Conservation (phyloP, 2,888 invertebrate species). For the Caradrina kadenii region DNA sequence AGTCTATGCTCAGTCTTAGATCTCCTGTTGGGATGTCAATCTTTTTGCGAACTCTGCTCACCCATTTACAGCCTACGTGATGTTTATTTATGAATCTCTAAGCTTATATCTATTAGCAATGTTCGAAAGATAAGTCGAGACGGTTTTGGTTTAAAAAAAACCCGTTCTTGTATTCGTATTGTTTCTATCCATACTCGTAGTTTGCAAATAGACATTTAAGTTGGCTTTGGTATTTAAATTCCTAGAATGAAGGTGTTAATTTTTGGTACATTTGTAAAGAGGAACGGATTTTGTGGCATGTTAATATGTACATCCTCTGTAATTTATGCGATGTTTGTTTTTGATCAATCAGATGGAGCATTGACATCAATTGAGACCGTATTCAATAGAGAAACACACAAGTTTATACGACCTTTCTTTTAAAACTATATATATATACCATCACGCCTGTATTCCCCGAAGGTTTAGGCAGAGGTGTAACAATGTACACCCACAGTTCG, state of each 20-base stretch:
- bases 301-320: constrained; percentile 40
- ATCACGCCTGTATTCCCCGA: no score
- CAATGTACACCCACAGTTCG: no score
- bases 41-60: constrained; percentile 72
- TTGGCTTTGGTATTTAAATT: constrained; percentile 38
- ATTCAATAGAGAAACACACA: constrained; percentile 13
- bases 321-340: constrained; percentile 41
- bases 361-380: constrained; percentile 23
- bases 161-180: constrained; percentile 36
- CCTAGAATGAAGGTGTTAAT: constrained; percentile 44
- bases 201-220: constrained; percentile 45
- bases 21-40: constrained; percentile 67
- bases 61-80: constrained; percentile 76
- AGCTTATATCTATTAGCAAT: constrained; percentile 63
- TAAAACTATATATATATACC: no score
- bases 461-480: no score
- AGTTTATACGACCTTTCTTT: not conserved
- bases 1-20: constrained; percentile 46
- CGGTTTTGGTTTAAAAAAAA: constrained; percentile 35
- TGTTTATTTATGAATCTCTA: constrained; percentile 82
- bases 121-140: constrained; percentile 26
- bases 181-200: constrained; percentile 40
- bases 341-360: constrained; percentile 20
- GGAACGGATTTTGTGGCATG: constrained; percentile 24
- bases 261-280: constrained; percentile 40